phyloP scores from a whole-genome alignment of 2,113 vertebrate genomes.

The Monarcha castaneiventris region DNA sequence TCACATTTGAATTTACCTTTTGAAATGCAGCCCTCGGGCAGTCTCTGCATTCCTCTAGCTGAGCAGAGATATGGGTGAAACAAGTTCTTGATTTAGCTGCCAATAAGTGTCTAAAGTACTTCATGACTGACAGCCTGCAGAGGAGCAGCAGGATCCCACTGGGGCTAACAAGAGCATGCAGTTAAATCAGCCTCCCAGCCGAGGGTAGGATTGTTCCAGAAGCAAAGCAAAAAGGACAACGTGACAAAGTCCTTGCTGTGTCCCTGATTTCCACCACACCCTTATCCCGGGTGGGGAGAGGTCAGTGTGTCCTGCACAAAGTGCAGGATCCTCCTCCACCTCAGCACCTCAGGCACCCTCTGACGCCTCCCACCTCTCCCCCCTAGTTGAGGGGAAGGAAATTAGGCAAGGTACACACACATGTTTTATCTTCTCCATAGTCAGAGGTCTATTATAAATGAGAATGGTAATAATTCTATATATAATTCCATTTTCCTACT shows the following conservation, averaged over 20 bases:
- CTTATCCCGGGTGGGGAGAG: neutral
- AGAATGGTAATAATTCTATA: neutral
- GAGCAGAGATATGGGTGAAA: constrained; percentile 27
- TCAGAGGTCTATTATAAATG: neutral
- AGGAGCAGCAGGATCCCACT: neutral
- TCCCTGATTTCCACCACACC: too few relatives aligned
- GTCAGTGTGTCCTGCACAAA: neutral
- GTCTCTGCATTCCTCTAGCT: neutral
- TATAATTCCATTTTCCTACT: neutral
- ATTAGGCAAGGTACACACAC: rapidly evolving
- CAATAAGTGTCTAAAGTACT: constrained; percentile 20
- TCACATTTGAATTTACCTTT: constrained; percentile 33
- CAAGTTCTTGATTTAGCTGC: constrained; percentile 42
- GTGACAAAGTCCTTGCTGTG: neutral
- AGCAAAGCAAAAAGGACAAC: neutral
- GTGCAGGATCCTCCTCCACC: neutral
- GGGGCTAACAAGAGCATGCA: neutral
- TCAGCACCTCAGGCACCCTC: rapidly evolving
- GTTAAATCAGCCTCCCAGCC: neutral
- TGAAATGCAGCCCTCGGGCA: constrained; percentile 40
- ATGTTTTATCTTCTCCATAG: neutral
- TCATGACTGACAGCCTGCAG: neutral
- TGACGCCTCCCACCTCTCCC: rapidly evolving
- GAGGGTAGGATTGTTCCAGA: neutral
- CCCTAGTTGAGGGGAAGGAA: rapidly evolving